Conservation (phyloP, 2,888 invertebrate species). For the Platycheirus rosarum region DNA sequence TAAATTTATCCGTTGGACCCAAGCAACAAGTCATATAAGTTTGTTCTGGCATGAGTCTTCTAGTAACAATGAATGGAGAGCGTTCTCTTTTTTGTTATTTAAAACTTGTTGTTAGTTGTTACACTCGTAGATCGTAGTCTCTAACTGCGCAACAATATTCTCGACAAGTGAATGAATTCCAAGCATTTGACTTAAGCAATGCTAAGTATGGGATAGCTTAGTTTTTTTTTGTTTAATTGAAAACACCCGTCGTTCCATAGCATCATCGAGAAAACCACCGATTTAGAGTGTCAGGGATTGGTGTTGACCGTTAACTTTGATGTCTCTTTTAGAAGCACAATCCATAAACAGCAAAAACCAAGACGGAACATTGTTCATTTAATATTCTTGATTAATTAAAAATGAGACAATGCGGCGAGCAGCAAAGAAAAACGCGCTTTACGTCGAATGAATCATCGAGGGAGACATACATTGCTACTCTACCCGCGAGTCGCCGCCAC, state of each 20-base stretch:
- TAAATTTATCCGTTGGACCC: constrained; percentile 52
- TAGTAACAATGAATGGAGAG: constrained; percentile 33
- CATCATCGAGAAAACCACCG: constrained; percentile 28
- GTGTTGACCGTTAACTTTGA: constrained; percentile 8
- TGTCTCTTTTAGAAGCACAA: neutral
- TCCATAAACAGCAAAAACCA: neutral
- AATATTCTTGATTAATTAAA: constrained; percentile 62
- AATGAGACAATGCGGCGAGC: constrained; percentile 39
- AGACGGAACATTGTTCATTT: neutral
- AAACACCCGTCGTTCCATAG: constrained; percentile 14
- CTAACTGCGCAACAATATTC: constrained; percentile 27
- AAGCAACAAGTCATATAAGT: constrained; percentile 41
- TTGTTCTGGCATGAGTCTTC: constrained; percentile 46
- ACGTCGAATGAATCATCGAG: constrained; percentile 56
- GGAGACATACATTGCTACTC: constrained; percentile 21
- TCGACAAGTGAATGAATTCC: constrained; percentile 27
- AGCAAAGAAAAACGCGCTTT: constrained; percentile 35
- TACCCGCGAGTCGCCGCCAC: constrained; percentile 9
- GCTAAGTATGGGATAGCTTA: constrained; percentile 34
- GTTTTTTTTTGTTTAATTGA: constrained; percentile 30
- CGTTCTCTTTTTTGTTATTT: constrained; percentile 10
- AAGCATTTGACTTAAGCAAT: constrained; percentile 26
- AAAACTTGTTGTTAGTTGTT: constrained; percentile 6
- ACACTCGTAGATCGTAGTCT: neutral
- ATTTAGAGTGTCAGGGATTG: constrained; percentile 26